Percentiles rank a stretch among this genome's conserved stretches.
Evolutionary conservation across 1,140 invertebrate genomes (phyloP).

Genomic region (Chironomus tepperi): DNA sequence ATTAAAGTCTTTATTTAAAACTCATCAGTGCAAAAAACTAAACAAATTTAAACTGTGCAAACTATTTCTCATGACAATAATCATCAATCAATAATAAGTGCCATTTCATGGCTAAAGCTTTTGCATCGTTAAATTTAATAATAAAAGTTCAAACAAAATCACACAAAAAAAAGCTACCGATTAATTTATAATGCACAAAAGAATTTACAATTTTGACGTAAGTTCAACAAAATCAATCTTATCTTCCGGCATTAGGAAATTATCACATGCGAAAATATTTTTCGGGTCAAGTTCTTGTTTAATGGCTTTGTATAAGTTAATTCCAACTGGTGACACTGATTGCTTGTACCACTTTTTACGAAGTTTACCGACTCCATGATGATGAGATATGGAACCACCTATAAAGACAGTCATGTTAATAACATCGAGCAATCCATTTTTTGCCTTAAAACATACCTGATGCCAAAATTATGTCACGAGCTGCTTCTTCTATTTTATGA

Average conservation of each 20-base stretch:
- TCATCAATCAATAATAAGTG: too few relatives aligned
- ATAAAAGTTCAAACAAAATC: too few relatives aligned
- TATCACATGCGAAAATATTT: slow-evolving; percentile 59
- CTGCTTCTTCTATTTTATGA: slow-evolving; percentile 48
- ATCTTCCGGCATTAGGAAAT: slow-evolving; percentile 32
- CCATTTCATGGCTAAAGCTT: too few relatives aligned
- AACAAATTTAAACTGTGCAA: too few relatives aligned
- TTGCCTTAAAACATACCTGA: slow-evolving; percentile 35
- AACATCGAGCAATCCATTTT: slow-evolving; percentile 38
- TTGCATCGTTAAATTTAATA: too few relatives aligned
- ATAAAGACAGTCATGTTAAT: slow-evolving; percentile 25
- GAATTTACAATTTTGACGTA: neutral
- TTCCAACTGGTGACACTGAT: slow-evolving; percentile 47
- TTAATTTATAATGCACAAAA: neutral
- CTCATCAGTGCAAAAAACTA: too few relatives aligned
- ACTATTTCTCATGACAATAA: too few relatives aligned
- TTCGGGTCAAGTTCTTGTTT: slow-evolving; percentile 60
- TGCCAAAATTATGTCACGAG: slow-evolving; percentile 56
- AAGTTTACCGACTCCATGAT: slow-evolving; percentile 65
- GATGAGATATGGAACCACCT: slow-evolving; percentile 62
- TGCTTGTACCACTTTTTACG: slow-evolving; percentile 48
- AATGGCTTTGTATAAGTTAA: slow-evolving; percentile 48
- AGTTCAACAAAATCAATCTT: neutral
- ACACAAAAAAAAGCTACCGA: too few relatives aligned
- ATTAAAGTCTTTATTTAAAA: too few relatives aligned